These are phyloP conservation scores for Polyodon spathula DNA, from an alignment of 2,113 vertebrate genomes.

Conservation along the genomic window DNA sequence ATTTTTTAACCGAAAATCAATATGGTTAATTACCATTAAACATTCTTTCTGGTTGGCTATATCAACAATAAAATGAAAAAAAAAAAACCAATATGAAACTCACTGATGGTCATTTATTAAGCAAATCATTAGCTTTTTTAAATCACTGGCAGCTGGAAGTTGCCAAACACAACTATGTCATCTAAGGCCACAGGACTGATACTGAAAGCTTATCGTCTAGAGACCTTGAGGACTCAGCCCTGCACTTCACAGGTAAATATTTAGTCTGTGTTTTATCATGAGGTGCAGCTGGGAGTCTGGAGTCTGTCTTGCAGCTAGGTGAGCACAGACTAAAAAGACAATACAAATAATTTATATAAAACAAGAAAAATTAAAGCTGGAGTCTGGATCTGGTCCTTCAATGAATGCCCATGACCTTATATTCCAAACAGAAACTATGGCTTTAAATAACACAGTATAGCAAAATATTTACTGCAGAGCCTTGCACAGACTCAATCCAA, in stretches of 20 bases:
- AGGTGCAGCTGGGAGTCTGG: constrained; percentile 23
- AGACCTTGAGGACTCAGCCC: constrained; percentile 37
- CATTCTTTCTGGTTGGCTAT: no score
- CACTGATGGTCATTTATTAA: no score
- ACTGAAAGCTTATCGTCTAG: constrained; percentile 34
- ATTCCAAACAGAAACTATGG: no score
- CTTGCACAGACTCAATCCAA: no score
- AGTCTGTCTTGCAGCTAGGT: constrained; percentile 11
- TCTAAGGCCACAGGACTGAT: background rate
- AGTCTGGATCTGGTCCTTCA: background rate
- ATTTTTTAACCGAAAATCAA: no score
- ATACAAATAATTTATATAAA: background rate
- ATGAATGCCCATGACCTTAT: no score
- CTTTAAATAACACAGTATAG: no score
- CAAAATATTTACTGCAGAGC: no score
- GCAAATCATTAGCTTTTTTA: no score
- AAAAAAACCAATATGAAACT: no score
- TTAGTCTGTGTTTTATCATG: constrained; percentile 34
- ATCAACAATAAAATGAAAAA: no score
- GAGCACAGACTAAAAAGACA: constrained; percentile 8
- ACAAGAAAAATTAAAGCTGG: constrained; percentile 6
- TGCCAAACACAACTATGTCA: background rate
- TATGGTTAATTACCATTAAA: no score
- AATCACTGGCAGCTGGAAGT: background rate
- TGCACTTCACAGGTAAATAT: constrained; percentile 43